Base-by-base conservation (phyloP, 1,140 invertebrate species). In the Scaptomyza graminum region DNA sequence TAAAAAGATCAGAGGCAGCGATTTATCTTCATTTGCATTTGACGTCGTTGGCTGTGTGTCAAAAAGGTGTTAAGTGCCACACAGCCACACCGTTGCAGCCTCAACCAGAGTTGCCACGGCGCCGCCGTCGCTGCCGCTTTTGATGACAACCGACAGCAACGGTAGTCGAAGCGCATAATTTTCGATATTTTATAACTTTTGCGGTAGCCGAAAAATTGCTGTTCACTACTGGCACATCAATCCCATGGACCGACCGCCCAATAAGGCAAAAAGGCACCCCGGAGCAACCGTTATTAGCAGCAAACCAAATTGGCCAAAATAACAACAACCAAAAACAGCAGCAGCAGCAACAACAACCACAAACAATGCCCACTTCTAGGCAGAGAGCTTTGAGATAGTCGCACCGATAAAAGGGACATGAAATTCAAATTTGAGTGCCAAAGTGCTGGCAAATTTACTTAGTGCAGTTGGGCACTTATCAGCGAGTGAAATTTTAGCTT, bases 11-110 rank as follows among this genome's bases (percentile, higher is more conserved):
- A 90, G 61, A 90, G 82, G 59, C 82, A 87, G 76, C 87, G 87
- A 90, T 90, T 90, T 90, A 90, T 90, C 87, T 90, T 90, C 87
- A 90, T 90, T 90, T 90, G 82, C 87, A 90, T 90, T 83, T 87
- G 84, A 83, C 83, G 83, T 88, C 79, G 84, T 70, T 88, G 83
- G 74, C 72, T 79, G 83, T 83, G 83, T 88, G 83, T 87, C 83
- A 87, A 88, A 87, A 87, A 87, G 83, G 83, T 87, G 83, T 87
- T 87, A 88, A 87, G 83, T 88, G 83, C 79, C 75, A 87, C 59
- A 76, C 46, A 47, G 74, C 55, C 46, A 31, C 62, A 54, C 72
- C 16, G 60, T 28, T 12, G 25, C 50, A 54, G 65, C 47, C 46
- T 16, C 68, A 22, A 60, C 57, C 39, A 46, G 34, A 60, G 54